These are phyloP conservation scores for Corythoichthys haematopterus DNA, from an alignment of 2,113 vertebrate species.

Conservation along the genomic window DNA sequence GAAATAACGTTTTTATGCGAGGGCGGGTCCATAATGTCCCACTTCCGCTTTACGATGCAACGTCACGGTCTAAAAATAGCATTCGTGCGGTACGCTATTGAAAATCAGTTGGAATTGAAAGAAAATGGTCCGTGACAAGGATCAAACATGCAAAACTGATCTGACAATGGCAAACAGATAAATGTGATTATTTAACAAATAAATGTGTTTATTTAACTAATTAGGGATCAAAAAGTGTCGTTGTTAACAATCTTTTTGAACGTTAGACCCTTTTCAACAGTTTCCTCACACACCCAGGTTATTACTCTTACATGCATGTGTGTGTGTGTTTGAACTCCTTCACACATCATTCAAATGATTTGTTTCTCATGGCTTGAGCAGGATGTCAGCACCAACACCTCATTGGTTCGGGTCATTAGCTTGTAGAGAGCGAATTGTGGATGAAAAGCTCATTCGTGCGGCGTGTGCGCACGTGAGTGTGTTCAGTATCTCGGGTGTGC, in stretches of 20 bases:
- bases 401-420: constrained; percentile 48
- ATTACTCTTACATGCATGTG: neutral
- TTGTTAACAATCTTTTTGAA: neutral
- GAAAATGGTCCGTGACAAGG: too few relatives aligned
- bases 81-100: too few relatives aligned
- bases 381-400: constrained; percentile 56
- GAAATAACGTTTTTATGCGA: too few relatives aligned
- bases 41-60: too few relatives aligned
- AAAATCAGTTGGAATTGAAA: too few relatives aligned
- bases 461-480: constrained; percentile 18
- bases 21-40: too few relatives aligned
- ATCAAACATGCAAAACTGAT: too few relatives aligned
- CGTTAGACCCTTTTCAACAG: neutral
- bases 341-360: constrained; percentile 16
- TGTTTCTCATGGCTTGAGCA: constrained; percentile 43
- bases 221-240: neutral
- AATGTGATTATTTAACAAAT: neutral
- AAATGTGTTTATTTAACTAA: neutral
- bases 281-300: neutral
- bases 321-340: neutral
- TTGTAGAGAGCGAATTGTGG: constrained; percentile 40
- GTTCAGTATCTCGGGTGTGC: constrained; percentile 36
- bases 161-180: too few relatives aligned
- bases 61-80: too few relatives aligned
- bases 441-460: constrained; percentile 37